Evolutionary conservation across 2,113 vertebrate genomes (phyloP), one percentile per base, ranked within the genome.

Genomic region (Gobio gobio): DNA sequence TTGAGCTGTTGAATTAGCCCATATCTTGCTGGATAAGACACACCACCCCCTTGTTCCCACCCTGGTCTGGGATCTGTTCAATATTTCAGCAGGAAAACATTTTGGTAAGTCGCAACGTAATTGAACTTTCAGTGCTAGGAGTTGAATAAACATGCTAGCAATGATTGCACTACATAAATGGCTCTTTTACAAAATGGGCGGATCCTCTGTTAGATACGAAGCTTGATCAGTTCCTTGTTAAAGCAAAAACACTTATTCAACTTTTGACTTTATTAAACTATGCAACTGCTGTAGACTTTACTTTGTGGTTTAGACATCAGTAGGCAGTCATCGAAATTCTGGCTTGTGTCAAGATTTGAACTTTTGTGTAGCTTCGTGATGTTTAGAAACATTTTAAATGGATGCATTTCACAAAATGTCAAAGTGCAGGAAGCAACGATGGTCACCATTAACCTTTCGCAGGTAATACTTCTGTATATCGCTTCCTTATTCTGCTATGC

Each of bases 391-490:
- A 77, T 36, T 58, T 77, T 18, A 58, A 36, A 49, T 36, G 49
- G 16, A 77, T 58, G 75, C 24, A 22, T 58, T 58, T 58, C 5
- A 33, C 8, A 36, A 77, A 58, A 77, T 58, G 51, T 77, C 26
- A 56, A 36, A 13, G 45, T 56, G 49, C 16, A 75, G 24, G 72
- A 75, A 10, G 75, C 18, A 56, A 56, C 18, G 0, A 56, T 8
- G 5, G 51, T 7, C 8, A 13, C 51, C 51, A 77, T 77, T 77
- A 36, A 77, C 51, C 75, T 58, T 78, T 78, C 49, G 3, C 8
- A 12, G 51, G 78, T 85, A 75, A 78, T 80, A 78, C 54, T 85
- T 54, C 29, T 78, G 9, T 84, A 54, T 84, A 68, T 73, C 76
- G 36, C 79, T 61, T 63, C 14, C 78, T 54, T 63, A 43, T 40